Conservation (phyloP, 2,888 invertebrate genomes). For the Apamea crenata region DNA sequence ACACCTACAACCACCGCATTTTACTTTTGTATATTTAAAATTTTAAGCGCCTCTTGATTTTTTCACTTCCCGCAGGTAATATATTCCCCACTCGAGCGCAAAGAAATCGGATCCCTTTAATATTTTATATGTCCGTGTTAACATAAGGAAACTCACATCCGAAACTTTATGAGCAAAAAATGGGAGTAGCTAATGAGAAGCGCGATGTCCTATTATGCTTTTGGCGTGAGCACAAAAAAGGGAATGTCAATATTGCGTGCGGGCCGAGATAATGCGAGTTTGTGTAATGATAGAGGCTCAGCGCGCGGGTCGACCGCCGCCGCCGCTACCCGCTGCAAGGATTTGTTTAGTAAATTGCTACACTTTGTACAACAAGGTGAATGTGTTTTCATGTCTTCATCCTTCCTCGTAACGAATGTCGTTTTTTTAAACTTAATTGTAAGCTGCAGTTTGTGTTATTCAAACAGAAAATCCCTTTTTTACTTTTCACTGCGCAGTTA, state of each 20-base stretch:
- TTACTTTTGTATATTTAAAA: conserved; percentile 75
- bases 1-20: conserved; percentile 66
- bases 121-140: conserved; percentile 73
- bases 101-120: conserved; percentile 70
- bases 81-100: conserved; percentile 57
- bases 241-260: conserved; percentile 81
- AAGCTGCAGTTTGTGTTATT: neutral
- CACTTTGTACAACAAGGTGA: conserved; percentile 60
- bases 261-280: conserved; percentile 72
- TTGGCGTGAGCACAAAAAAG: conserved; percentile 73
- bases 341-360: conserved; percentile 70
- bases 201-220: conserved; percentile 74
- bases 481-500: neutral
- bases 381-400: conserved; percentile 65
- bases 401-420: conserved; percentile 16
- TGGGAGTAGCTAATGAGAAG: conserved; percentile 74
- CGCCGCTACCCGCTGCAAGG: conserved; percentile 57
- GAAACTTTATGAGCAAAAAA: conserved; percentile 75
- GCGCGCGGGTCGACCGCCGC: conserved; percentile 45
- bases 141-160: conserved; percentile 70
- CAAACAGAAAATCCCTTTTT: neutral
- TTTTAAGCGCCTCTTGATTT: conserved; percentile 68
- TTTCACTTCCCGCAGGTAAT: conserved; percentile 53
- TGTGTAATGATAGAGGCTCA: conserved; percentile 71
- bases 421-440: conserved; percentile 19